Evolutionary conservation across 2,113 vertebrate species (phyloP), one percentile per base, ranked within the genome.

Genomic region (Cariama cristata): DNA sequence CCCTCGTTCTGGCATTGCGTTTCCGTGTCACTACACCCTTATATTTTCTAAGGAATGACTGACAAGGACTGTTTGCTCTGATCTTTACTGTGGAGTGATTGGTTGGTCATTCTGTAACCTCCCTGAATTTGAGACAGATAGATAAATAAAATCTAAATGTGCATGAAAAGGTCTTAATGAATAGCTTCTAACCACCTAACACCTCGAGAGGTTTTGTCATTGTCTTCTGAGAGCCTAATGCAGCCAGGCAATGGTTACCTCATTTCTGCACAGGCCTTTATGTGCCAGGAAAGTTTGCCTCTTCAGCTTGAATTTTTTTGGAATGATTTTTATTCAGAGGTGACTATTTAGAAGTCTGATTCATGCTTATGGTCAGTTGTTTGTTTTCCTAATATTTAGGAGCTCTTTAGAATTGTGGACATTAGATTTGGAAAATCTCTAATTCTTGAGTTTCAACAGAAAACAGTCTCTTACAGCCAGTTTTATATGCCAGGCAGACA

Each of bases 351-450:
- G 52, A 75, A 47, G 24, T 67, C 42, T 86, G 53, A 24, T 73
- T 92, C 28, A 9, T 90, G 27, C 38, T 66, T 75, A 30, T 38
- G 58, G 50, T 66, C 52, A 60, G 15, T 60, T 6, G 3, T 19
- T 77, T 50, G 12, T 71, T 91, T 90, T 95, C 52, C 53, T 90
- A 53, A 69, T 86, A 59, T 87, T 88, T 93, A 92, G 80, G 55
- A 94, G 11, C 8, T 33, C 44, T 85, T 94, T 24, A 49, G 30
- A 52, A 30, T 66, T 67, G 28, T 35, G 44, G 33, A 18, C 24
- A 6, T 63, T 47, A 74, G 63, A 74, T 72, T 30, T 1, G 14
- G 47, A 71, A 81, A 75, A 59, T 66, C 40, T 40, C 47, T 33
- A 38, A 32, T 66, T 58, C 55, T 62, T 69, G 13, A 50, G 24